phyloP scores from a whole-genome alignment of 2,113 vertebrate genomes.

The Calypte anna region DNA sequence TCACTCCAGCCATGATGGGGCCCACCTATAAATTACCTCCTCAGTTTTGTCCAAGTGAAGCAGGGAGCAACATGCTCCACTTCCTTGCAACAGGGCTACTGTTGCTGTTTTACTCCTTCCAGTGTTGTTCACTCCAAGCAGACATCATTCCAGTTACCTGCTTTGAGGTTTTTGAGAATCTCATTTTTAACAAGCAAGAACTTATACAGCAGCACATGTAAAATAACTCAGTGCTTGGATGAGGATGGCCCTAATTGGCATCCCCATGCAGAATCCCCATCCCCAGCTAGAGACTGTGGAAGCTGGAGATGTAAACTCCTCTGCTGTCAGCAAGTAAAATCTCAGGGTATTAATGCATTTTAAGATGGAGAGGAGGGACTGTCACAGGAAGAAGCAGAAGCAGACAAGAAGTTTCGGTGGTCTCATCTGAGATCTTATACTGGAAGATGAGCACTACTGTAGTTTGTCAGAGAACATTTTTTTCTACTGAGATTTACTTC shows the following conservation, averaged over 20 bases:
- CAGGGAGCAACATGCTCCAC: background rate
- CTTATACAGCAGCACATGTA: background rate
- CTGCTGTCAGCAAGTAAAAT: background rate
- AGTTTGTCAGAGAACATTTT: background rate
- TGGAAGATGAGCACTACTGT: background rate
- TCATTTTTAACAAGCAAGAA: background rate
- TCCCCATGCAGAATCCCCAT: background rate
- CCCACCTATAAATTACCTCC: background rate
- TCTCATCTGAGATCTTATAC: background rate
- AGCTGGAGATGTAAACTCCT: background rate
- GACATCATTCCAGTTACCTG: background rate
- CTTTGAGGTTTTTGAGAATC: background rate
- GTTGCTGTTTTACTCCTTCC: background rate
- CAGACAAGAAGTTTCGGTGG: background rate
- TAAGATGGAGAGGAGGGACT: background rate
- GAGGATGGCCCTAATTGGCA: background rate
- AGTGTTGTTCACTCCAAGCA: background rate
- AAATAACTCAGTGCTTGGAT: background rate
- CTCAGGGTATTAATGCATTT: background rate
- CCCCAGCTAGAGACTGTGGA: background rate
- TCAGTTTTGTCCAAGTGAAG: background rate
- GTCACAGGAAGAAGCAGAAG: background rate
- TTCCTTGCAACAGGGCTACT: rapidly evolving
- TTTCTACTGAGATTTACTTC: background rate
- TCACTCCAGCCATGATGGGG: background rate